Conservation (phyloP, 2,888 invertebrate genomes). For the Cephus spinipes region DNA sequence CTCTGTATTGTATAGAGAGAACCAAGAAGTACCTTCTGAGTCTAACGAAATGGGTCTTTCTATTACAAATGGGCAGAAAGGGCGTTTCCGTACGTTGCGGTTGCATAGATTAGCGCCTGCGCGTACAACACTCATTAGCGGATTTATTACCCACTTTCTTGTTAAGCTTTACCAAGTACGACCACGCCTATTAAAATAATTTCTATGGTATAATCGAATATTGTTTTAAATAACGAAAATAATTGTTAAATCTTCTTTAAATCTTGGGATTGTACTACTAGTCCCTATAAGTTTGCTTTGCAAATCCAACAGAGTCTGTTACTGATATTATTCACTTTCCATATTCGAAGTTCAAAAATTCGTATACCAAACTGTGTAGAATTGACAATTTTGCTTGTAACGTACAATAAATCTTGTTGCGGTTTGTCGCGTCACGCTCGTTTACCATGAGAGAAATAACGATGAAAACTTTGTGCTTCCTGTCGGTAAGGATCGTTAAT, state of each 20-base stretch:
- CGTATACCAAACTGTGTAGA: neutral
- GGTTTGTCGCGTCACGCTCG: constrained; percentile 53
- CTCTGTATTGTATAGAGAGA: neutral
- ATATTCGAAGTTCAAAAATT: neutral
- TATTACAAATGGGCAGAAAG: constrained; percentile 6
- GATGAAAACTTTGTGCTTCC: constrained; percentile 37
- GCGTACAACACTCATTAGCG: constrained; percentile 56
- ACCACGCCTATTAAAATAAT: neutral
- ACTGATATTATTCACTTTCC: neutral
- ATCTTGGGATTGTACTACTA: neutral
- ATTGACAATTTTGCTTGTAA: neutral
- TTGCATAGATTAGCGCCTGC: constrained; percentile 57
- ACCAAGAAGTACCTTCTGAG: neutral
- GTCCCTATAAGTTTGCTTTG: neutral
- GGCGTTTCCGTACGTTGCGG: constrained; percentile 36
- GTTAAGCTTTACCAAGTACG: constrained; percentile 32
- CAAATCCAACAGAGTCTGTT: neutral
- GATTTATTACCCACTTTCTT: constrained; percentile 52
- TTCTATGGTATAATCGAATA: neutral
- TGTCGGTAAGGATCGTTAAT: constrained; percentile 21
- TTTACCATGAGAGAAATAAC: constrained; percentile 33
- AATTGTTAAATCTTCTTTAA: neutral
- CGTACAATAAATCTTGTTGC: constrained; percentile 48
- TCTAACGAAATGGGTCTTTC: constrained; percentile 1
- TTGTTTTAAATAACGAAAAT: neutral